Evolutionary conservation across 2,113 vertebrate genomes (phyloP).

Genomic region (Microtus montanus): DNA sequence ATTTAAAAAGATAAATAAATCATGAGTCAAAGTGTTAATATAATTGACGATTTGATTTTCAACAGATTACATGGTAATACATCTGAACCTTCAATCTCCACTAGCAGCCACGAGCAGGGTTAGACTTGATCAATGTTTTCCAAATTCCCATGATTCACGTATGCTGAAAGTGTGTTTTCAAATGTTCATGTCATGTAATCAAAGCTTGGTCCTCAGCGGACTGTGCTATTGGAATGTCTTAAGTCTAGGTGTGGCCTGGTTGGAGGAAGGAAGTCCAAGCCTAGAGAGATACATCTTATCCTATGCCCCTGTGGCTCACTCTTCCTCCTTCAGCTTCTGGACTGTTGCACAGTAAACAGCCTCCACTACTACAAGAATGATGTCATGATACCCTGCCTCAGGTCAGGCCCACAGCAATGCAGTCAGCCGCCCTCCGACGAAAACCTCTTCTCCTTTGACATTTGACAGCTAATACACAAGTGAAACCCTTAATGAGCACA

Average conservation of each 20-base stretch:
- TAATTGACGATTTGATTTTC: neutral
- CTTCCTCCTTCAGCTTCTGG: neutral
- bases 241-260: neutral
- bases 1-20: neutral
- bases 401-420: neutral
- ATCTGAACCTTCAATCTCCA: neutral
- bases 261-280: neutral
- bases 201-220: neutral
- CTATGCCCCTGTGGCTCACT: neutral
- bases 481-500: constrained; percentile 20
- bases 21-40: neutral
- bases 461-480: neutral
- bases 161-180: too few species aligned
- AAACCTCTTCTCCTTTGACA: neutral
- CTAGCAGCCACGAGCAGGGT: neutral
- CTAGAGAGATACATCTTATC: neutral
- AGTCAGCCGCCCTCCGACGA: neutral
- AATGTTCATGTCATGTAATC: neutral
- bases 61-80: neutral
- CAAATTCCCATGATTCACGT: constrained; percentile 32
- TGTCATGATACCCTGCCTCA: neutral
- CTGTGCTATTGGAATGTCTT: neutral
- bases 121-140: neutral
- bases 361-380: neutral
- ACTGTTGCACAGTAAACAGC: neutral